Base-by-base conservation (phyloP, 2,888 invertebrate species). In the Lacanobia oleracea region DNA sequence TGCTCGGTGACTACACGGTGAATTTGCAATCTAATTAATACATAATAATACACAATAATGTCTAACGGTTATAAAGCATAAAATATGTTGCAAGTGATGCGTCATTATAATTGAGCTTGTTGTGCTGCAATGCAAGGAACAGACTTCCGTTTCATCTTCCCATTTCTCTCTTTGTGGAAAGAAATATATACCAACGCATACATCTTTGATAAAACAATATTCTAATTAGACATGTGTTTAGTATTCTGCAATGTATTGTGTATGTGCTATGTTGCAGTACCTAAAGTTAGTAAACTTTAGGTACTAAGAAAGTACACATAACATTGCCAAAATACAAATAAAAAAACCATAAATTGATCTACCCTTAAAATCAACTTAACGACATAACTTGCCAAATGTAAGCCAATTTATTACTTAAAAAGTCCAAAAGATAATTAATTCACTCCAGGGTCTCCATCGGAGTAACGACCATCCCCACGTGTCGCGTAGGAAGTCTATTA, bases 401-500 rank as follows among this genome's bases (percentile, higher is more conserved):
- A 57, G 56, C 45, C 33, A 72, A 72, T 33, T 56, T 65, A 62
- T 57, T 74, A 56, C 45, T 27, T 57, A 40, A 40, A 67, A 67
- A 59, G 48, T 54, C 27, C 59, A 50, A 67, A 79, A 73, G 72
- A 75, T 77, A 78, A 86, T 86, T 76, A 84, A 84, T 84, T 81
- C 67, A 64, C 66, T 73, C 51, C 27, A 37, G 72, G 64, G 37
- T 72, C 75, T 67, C 72, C 82, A 72, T 75, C 63, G 67, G 18
- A 59, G 69, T 75, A 65, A 72, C 77, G 74, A 59, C 45, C 51
- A 60, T 50, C 53, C 84, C 75, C 85, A 86, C 83, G 86, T 86
- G 83, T 84, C 85, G 68, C 81, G 82, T 88, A 85, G 88, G 87
- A 87, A 89, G 85, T 89, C 89, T 89, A 89, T 89, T 89, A 89